Base-by-base conservation (phyloP, 2,797 vertebrate genomes). In the Crenichthys baileyi region DNA sequence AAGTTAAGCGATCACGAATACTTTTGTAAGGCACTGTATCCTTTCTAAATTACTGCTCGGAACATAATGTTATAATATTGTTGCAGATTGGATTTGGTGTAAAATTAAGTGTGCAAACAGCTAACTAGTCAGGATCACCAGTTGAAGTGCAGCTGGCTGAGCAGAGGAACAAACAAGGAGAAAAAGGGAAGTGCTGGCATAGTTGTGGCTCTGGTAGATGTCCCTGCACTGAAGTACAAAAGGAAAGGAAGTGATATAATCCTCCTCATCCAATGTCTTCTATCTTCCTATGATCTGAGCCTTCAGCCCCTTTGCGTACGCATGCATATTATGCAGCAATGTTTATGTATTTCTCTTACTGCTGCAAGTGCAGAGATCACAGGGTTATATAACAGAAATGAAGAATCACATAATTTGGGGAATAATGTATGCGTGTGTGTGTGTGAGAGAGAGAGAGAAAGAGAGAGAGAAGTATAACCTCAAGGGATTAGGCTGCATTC, bases 211-310 rank as follows among this genome's bases (percentile, higher is more conserved):
- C 83, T 76, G 31, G 79, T 83, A 87, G 87, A 89, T 88, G 90
- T 88, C 88, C 90, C 91, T 77, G 89, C 77, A 89, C 85, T 91
- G 87, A 91, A 91, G 85, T 82, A 77, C 78, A 90, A 82, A 70
- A 92, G 91, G 89, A 91, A 91, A 89, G 77, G 88, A 93, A 94
- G 91, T 94, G 92, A 93, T 89, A 92, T 94, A 93, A 94, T 94
- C 92, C 89, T 72, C 76, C 31, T 71, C 29, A 13, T 91, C 93
- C 93, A 94, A 89, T 81, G 70, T 85, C 75, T 85, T 82, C 67
- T 70, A 26, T 87, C 87, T 87, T 88, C 85, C 88, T 86, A 88
- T 76, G 84, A 77, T 83, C 84, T 77, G 81, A 73, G 85, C 82
- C 83, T 87, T 78, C 56, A 24, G 75, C 89, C 90, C 88, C 88